Evolutionary conservation across 2,888 invertebrate genomes (phyloP), one percentile per base, ranked within the genome.

Genomic region (Diloba caeruleocephala): DNA sequence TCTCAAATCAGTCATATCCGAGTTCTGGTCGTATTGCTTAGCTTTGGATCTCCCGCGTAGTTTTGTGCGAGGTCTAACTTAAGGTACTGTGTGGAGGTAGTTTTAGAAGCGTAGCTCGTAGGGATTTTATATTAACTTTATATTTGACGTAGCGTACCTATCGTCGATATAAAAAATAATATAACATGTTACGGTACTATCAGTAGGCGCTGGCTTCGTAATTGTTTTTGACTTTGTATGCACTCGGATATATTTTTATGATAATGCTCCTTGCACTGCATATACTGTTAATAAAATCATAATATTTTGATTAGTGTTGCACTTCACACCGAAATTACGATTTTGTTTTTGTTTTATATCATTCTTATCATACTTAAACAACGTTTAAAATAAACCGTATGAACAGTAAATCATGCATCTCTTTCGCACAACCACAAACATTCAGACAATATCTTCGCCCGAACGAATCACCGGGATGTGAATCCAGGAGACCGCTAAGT

Each of bases 41-140:
- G 21, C 6, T 9, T 29, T 37, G 8, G 9, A 23, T 38, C 12
- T 21, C 15, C 8, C 23, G 45, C 34, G 45, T 46, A 61, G 32
- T 42, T 23, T 15, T 31, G 23, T 38, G 46, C 10, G 31, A n/a
- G n/a, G n/a, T n/a, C n/a, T n/a, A n/a, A 26, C 42, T 14, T 33
- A 19, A 25, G 14, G 29, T 50, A 29, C 38, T 38, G 29, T 34
- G 45, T 43, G 23, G 31, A 26, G n/a, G n/a, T n/a, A n/a, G 17
- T 61, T 34, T 43, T 46, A 61, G 55, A 39, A 8, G 38, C 41
- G 34, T 65, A 58, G 49, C 12, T 36, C 28, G 53, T 63, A 65
- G 65, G n/a, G 52, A 41, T 61, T 61, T 50, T 50, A 59, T 54
- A 63, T 39, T 45, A 61, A 59, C 49, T 39, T 43, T 63, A 28